Conservation (phyloP, 53 echinoderm and acorn worm species). For the Echinarachnius parma region DNA sequence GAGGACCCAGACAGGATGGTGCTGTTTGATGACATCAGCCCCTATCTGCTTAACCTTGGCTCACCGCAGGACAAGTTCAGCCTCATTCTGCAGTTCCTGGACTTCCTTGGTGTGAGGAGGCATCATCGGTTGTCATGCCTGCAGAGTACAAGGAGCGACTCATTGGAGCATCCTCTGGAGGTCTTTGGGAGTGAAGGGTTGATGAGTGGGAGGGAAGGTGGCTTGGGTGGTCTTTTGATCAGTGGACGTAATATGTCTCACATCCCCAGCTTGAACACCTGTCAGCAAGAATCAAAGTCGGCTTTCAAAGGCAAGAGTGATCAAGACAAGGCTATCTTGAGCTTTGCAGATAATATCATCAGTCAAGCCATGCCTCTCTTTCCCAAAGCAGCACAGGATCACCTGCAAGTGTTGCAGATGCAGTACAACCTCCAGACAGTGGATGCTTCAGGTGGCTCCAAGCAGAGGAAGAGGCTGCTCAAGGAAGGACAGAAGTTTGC, state of each 20-base stretch:
- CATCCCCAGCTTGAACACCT: not conserved
- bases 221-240: not conserved
- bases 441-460: slow-evolving; percentile 26
- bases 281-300: not conserved
- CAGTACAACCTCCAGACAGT: slow-evolving; percentile 54
- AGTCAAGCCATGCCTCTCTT: slow-evolving; percentile 53
- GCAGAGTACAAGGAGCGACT: not conserved
- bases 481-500: slow-evolving; percentile 78
- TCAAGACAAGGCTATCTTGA: slow-evolving; percentile 2
- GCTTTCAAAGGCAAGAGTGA: not conserved
- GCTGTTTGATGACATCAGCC: slow-evolving; percentile 89
- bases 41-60: slow-evolving; percentile 62
- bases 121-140: not conserved
- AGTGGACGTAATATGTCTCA: not conserved
- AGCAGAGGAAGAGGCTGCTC: slow-evolving; percentile 57
- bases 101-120: slow-evolving; percentile 68
- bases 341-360: slow-evolving; percentile 62
- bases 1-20: slow-evolving; percentile 97
- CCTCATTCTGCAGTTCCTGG: slow-evolving; percentile 65
- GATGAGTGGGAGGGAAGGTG: not conserved
- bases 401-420: slow-evolving; percentile 61
- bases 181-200: slow-evolving; percentile 16
- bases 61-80: slow-evolving; percentile 48
- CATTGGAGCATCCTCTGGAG: slow-evolving; percentile 57
- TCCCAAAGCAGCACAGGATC: slow-evolving; percentile 34